Evolutionary conservation across 2,113 vertebrate genomes (phyloP), one percentile per base, ranked within the genome.

Genomic region (Lycaon pictus): DNA sequence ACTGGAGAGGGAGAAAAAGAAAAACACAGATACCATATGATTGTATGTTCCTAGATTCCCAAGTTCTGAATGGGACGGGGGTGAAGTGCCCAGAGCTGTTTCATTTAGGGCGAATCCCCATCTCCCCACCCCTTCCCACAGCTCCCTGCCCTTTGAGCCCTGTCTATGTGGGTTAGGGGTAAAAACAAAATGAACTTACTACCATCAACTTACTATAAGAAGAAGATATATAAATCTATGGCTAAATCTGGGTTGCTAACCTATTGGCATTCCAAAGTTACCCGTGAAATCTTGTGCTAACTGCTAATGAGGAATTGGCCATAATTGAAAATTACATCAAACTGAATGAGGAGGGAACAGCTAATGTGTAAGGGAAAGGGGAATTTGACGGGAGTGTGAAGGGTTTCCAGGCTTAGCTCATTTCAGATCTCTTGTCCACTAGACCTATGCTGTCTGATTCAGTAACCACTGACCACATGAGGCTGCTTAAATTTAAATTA

Each of bases 341-440:
- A 2, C 4, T 2, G 9, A 67, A 11, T 2, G 19, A 25, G 11
- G 7, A 10, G 2, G 32, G 55, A 56, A 20, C 6, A 15, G 27
- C 93, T 43, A 76, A 94, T 37, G 19, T 62, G 2, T 25, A 69
- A 55, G 11, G 43, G 11, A 25, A 83, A 90, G 29, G 86, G 84
- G 89, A 5, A 65, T 23, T 2, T 17, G 3, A 19, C 67, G 65
- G n/a, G 17, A 92, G 71, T 92, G 95, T 72, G 53, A 90, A 29
- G 13, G 51, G 88, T 81, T 72, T 88, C 43, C 3, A 58, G 95
- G 69, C 96, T 94, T 85, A 76, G 62, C 86, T 83, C 93, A 15
- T 62, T 92, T 96, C 95, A 82, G 76, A 74, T 80, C 92, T 93
- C 96, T 90, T 95, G 96, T 93, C 96, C 97, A 93, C 90, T 71